Percentiles rank a stretch among this genome's conserved stretches.
These are phyloP conservation scores for Globia sparganii DNA, from an alignment of 2,888 invertebrate species.

Conservation along the genomic window DNA sequence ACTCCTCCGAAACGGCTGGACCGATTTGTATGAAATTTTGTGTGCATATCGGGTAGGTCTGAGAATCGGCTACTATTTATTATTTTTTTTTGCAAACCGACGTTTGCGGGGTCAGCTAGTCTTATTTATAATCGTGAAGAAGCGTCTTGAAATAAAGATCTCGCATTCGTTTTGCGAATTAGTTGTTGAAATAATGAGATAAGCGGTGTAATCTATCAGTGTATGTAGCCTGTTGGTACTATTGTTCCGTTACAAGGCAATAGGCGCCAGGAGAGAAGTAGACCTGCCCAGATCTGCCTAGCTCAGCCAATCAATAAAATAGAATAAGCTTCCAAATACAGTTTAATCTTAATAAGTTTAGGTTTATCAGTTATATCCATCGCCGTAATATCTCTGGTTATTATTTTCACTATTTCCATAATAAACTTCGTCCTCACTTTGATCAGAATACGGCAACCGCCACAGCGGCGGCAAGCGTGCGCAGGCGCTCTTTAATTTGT, in stretches of 20 bases:
- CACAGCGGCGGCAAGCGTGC: constrained; percentile 73
- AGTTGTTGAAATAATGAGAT: not conserved
- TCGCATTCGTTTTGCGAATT: not conserved
- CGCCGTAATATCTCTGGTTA: not conserved
- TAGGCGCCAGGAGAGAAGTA: not conserved
- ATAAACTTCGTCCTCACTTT: constrained; percentile 3
- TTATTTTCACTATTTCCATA: not conserved
- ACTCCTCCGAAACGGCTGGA: too few species aligned
- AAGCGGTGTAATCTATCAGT: not conserved
- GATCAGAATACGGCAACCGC: constrained; percentile 72
- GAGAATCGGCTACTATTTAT: too few species aligned
- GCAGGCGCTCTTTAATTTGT: constrained; percentile 86
- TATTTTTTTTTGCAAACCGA: too few species aligned
- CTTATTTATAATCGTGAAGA: not conserved
- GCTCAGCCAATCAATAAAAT: not conserved
- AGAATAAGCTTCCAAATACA: too few species aligned
- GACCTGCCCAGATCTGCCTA: not conserved
- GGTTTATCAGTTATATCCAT: not conserved
- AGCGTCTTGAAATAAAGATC: not conserved
- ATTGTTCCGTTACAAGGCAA: not conserved
- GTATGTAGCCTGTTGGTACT: not conserved
- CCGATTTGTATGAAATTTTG: too few species aligned
- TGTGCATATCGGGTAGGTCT: too few species aligned
- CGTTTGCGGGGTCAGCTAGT: too few species aligned
- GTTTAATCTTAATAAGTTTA: too few species aligned